phyloP scores from a whole-genome alignment of 2,113 vertebrate genomes.

The Bostrychus sinensis region DNA sequence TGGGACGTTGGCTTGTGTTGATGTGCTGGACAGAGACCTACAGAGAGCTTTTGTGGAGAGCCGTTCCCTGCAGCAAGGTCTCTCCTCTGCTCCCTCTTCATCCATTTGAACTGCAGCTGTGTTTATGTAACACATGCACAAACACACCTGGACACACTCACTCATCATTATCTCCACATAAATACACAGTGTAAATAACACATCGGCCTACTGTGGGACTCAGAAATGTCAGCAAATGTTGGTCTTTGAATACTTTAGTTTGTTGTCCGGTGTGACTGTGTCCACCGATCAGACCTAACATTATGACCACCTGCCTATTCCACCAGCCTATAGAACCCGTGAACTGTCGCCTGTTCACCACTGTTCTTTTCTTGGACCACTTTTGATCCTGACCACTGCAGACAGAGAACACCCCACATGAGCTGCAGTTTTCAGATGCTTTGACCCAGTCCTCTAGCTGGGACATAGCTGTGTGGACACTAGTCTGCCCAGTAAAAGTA shows the following conservation, averaged over 20 bases:
- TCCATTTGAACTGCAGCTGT: constrained; percentile 11
- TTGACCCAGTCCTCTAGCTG: too few species aligned
- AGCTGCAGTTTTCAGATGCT: too few species aligned
- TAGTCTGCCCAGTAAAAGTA: too few species aligned
- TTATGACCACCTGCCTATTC: too few species aligned
- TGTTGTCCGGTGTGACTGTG: too few species aligned
- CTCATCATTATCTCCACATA: background rate
- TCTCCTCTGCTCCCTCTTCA: constrained; percentile 12
- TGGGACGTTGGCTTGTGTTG: constrained; percentile 39
- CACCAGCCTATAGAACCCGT: too few species aligned
- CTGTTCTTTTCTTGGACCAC: too few species aligned
- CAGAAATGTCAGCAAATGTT: background rate
- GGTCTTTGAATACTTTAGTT: background rate
- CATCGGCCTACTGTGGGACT: background rate
- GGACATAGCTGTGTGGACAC: too few species aligned
- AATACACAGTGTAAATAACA: constrained; percentile 3
- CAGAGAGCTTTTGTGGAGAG: constrained; percentile 56
- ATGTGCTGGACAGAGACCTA: constrained; percentile 53
- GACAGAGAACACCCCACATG: too few species aligned
- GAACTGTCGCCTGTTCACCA: too few species aligned
- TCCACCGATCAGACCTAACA: background rate
- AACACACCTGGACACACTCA: constrained; percentile 25
- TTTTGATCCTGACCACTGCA: too few species aligned
- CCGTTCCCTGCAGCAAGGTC: constrained; percentile 72
- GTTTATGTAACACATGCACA: constrained; percentile 9